Evolutionary conservation across 2,797 vertebrate species (phyloP), one percentile per base, ranked within the genome.

Genomic region (Danio albolineatus): DNA sequence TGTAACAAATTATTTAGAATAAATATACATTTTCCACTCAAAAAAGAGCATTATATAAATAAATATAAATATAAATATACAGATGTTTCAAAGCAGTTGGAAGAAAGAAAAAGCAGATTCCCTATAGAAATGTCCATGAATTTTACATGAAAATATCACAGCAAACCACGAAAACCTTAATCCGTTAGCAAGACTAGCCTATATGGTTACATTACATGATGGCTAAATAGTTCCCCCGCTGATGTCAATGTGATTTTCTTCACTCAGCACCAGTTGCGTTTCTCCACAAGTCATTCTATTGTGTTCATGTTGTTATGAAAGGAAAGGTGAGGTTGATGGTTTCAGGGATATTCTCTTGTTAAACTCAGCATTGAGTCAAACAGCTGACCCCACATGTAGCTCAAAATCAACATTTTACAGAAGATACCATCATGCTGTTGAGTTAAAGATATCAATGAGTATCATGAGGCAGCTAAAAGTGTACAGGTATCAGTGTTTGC

Each of bases 371-470:
- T 16, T 16, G 6, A 60, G 57, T 60, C 28, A 38, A 38, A 60
- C 28, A 16, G 28, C 16, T 9, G 14, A 51, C n/a, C 14, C 10
- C 46, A 66, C 44, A 16, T 65, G 1, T n/a, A 28, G 48, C 28
- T 54, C 17, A 67, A 53, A 17, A 41, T 10, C 49, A 41, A 43
- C n/a, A 64, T 44, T 46, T 65, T 46, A 53, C 66, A 39, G 43
- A 21, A n/a, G 43, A 48, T 49, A 73, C 28, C 43, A 73, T 48
- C 21, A 4, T 61, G 19, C 17, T 17, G 60, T 13, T 44, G 70
- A 59, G 57, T 60, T n/a, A 46, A 57, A 28, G 14, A 17, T 56
- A 56, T 76, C 41, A 46, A 28, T 36, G 64, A 44, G 13, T 60
- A 13, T 57, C 41, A 14, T 6, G 5, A 65, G 38, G 10, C 16